phyloP scores from a whole-genome alignment of 2,113 vertebrate species.

The Odobenus rosmarus region DNA sequence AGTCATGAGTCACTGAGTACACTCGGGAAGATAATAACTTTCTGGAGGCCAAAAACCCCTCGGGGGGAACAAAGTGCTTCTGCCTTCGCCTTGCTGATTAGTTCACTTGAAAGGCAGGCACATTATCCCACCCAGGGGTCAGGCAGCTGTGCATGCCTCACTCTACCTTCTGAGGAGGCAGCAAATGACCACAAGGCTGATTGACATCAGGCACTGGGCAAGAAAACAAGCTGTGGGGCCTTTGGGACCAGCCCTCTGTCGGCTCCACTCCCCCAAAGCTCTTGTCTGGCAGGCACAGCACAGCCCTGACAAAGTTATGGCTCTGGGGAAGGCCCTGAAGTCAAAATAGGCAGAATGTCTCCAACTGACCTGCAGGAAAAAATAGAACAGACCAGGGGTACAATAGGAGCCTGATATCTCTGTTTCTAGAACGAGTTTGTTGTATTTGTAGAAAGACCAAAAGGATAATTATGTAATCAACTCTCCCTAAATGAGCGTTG shows the following conservation, averaged over 20 bases:
- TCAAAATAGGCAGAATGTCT: neutral
- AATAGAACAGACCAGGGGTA: neutral
- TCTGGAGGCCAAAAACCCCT: slow-evolving; percentile 58
- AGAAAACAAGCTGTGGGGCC: slow-evolving; percentile 53
- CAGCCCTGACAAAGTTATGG: neutral
- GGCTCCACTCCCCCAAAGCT: neutral
- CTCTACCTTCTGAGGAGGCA: slow-evolving; percentile 32
- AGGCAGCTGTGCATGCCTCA: slow-evolving; percentile 39
- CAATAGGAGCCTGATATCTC: neutral
- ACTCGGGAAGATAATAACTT: slow-evolving; percentile 50
- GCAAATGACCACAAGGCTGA: slow-evolving; percentile 60
- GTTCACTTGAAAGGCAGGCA: slow-evolving; percentile 37
- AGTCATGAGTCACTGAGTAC: slow-evolving; percentile 1
- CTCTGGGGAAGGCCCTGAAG: neutral
- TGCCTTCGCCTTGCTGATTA: slow-evolving; percentile 38
- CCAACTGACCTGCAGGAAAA: neutral
- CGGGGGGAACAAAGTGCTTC: neutral
- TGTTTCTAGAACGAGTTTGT: neutral
- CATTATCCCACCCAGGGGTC: neutral
- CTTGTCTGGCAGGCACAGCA: neutral
- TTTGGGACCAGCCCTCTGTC: neutral
- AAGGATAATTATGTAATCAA: slow-evolving; percentile 8
- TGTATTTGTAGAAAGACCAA: neutral
- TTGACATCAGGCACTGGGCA: slow-evolving; percentile 49
- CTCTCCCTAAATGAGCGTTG: neutral